phyloP scores from a whole-genome alignment of 1,140 invertebrate genomes.

The Stratiolaelaps scimitus region DNA sequence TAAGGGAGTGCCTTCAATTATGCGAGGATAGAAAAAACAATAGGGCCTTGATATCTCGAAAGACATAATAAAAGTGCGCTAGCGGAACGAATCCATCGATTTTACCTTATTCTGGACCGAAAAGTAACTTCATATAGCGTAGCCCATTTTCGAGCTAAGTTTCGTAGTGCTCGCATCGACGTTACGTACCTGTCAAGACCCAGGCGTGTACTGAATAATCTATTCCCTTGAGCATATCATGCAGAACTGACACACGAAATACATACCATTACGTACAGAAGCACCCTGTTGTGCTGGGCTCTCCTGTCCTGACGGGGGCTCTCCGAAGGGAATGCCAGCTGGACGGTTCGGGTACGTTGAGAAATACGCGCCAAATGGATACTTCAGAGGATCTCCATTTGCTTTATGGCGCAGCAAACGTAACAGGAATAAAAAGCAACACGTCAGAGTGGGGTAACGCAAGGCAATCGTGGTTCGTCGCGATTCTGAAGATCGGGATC shows the following conservation, averaged over 20 bases:
- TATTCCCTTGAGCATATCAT: background rate
- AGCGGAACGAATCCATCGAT: no score
- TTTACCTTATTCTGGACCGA: background rate
- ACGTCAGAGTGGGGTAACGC: no score
- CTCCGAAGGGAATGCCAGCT: background rate
- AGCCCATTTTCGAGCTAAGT: background rate
- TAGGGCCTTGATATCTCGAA: no score
- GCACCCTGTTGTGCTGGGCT: constrained; percentile 2
- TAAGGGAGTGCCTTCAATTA: background rate
- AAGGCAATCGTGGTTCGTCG: no score
- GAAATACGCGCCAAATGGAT: background rate
- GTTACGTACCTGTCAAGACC: background rate
- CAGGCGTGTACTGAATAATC: background rate
- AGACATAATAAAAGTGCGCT: no score
- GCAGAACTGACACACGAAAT: background rate
- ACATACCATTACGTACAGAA: constrained; percentile 4
- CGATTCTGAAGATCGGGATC: no score
- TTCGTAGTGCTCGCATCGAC: background rate
- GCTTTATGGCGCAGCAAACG: background rate
- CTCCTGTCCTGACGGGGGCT: background rate
- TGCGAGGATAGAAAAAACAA: no score
- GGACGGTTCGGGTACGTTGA: no score
- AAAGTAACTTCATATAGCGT: background rate
- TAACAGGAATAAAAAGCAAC: no score
- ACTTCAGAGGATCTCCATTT: constrained; percentile 10